Percentiles rank a stretch among this genome's conserved stretches.
Evolutionary conservation across 1,140 invertebrate genomes (phyloP).

Genomic region (Saccostrea echinata): DNA sequence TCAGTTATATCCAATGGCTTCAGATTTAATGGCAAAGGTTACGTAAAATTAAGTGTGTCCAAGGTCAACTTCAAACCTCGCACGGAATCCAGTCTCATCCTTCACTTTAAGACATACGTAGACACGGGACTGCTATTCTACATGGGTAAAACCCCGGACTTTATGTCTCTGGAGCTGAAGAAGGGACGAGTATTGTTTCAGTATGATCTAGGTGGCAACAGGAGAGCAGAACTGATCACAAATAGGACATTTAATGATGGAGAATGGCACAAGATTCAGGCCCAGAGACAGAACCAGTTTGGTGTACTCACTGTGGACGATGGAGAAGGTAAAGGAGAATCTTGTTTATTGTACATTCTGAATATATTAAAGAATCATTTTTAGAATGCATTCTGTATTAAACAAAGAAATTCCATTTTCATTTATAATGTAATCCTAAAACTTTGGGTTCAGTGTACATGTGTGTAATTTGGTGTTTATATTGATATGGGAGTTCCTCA

Average conservation of each 20-base stretch:
- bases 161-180: constrained; percentile 91
- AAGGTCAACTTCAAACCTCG: constrained; percentile 82
- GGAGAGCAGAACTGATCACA: constrained; percentile 82
- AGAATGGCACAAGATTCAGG: constrained; percentile 91
- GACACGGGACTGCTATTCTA: constrained; percentile 95
- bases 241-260: constrained; percentile 87
- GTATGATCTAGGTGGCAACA: constrained; percentile 87
- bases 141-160: constrained; percentile 86
- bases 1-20: constrained; percentile 74
- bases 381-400: too few species aligned
- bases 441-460: too few species aligned
- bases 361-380: too few species aligned
- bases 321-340: not conserved
- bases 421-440: too few species aligned
- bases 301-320: constrained; percentile 85
- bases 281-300: constrained; percentile 84
- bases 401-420: too few species aligned
- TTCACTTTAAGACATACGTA: constrained; percentile 93
- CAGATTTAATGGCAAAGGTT: constrained; percentile 92
- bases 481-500: too few species aligned
- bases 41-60: constrained; percentile 84
- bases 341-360: not conserved
- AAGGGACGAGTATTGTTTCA: constrained; percentile 85
- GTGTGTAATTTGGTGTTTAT: too few species aligned
- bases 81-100: constrained; percentile 83